Conservation (phyloP, 2,113 vertebrate genomes). For the Chaetodon trifascialis region DNA sequence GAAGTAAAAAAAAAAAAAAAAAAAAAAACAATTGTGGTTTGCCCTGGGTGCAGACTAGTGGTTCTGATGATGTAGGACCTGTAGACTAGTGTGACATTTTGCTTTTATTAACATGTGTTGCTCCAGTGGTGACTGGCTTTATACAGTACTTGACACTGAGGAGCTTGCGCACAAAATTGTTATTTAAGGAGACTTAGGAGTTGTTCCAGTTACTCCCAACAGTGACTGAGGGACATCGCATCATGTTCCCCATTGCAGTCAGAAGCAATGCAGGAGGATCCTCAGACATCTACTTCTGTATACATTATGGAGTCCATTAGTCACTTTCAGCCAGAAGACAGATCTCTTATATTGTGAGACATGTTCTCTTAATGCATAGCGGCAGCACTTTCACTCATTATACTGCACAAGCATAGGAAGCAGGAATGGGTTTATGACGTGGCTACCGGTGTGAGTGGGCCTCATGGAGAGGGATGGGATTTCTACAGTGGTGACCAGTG, state of each 20-base stretch:
- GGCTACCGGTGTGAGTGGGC: conserved; percentile 1
- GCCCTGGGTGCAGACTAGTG: too few species aligned
- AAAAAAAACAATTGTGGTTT: too few species aligned
- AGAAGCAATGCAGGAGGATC: not conserved
- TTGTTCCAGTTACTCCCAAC: not conserved
- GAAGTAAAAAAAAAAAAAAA: too few species aligned
- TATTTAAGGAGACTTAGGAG: not conserved
- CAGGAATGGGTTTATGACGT: not conserved
- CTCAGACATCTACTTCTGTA: not conserved
- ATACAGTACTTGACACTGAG: not conserved
- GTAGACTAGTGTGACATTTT: not conserved
- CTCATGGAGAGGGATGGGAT: not conserved
- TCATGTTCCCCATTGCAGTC: not conserved
- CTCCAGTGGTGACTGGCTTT: not conserved
- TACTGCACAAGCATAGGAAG: not conserved
- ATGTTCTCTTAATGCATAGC: conserved; percentile 16
- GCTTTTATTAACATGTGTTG: not conserved
- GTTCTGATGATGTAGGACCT: not conserved
- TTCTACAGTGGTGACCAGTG: not conserved
- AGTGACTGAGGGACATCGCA: not conserved
- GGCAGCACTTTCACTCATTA: not conserved
- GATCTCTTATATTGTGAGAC: not conserved
- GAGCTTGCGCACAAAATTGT: not conserved
- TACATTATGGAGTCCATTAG: conserved; percentile 2
- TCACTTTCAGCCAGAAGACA: not conserved